These are phyloP conservation scores for Harpagifer antarcticus DNA, from an alignment of 2,797 vertebrate genomes.

Conservation along the genomic window DNA sequence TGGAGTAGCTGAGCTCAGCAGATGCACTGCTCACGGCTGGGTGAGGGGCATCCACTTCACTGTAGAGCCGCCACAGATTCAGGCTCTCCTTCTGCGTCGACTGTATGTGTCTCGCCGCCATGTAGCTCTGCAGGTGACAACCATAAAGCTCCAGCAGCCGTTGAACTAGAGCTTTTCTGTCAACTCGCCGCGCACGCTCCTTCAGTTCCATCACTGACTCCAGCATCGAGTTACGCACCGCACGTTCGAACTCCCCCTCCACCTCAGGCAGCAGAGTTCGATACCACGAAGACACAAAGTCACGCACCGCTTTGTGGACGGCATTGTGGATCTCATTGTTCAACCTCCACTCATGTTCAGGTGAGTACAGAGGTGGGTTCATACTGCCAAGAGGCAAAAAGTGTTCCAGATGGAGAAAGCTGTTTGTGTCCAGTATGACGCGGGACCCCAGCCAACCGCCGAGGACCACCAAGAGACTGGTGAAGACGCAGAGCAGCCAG, in stretches of 20 bases:
- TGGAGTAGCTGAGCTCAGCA: constrained; percentile 85
- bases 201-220: constrained; percentile 87
- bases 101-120: constrained; percentile 81
- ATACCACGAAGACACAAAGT: constrained; percentile 96
- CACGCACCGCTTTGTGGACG: constrained; percentile 89
- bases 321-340: constrained; percentile 88
- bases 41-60: constrained; percentile 79
- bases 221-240: constrained; percentile 87
- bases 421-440: constrained; percentile 71
- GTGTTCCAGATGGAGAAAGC: constrained; percentile 89
- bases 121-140: constrained; percentile 91
- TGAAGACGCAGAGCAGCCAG: constrained; percentile 90
- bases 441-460: constrained; percentile 91
- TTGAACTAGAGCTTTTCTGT: constrained; percentile 82
- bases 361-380: constrained; percentile 58
- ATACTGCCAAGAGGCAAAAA: constrained; percentile 82
- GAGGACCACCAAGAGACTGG: constrained; percentile 84
- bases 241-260: constrained; percentile 86
- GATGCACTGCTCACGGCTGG: constrained; percentile 81
- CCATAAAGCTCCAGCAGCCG: constrained; percentile 88
- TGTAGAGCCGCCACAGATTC: constrained; percentile 89
- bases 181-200: constrained; percentile 81
- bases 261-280: constrained; percentile 84
- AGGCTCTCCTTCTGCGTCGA: constrained; percentile 33
- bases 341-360: constrained; percentile 80